These are phyloP conservation scores for Biston betularia DNA, from an alignment of 2,888 invertebrate genomes.

Conservation along the genomic window DNA sequence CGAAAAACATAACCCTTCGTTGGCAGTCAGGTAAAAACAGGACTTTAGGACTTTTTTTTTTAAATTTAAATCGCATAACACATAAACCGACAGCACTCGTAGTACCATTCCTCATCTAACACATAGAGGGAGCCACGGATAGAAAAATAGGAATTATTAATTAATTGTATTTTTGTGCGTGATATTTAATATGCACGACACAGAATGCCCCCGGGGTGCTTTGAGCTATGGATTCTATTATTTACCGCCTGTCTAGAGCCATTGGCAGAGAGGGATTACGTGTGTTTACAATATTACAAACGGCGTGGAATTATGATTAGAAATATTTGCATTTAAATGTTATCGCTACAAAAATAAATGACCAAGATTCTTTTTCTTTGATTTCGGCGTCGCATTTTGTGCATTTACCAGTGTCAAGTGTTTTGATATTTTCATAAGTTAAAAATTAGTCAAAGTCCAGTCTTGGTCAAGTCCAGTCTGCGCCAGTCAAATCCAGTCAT, in stretches of 20 bases:
- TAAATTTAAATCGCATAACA: not conserved
- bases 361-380: no score
- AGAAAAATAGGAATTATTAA: constrained; percentile 77
- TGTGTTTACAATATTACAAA: constrained; percentile 30
- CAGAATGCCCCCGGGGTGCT: constrained; percentile 38
- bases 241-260: constrained; percentile 33
- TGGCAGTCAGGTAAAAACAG: no score
- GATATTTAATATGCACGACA: constrained; percentile 75
- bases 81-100: not conserved
- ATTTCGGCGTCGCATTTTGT: no score
- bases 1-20: no score
- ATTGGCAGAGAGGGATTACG: constrained; percentile 39
- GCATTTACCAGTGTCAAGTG: no score
- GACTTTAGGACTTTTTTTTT: no score
- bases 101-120: constrained; percentile 30
- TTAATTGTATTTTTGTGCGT: constrained; percentile 79
- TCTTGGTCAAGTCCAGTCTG: no score
- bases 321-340: constrained; percentile 1
- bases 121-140: constrained; percentile 55
- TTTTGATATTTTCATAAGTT: no score
- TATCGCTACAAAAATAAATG: not conserved
- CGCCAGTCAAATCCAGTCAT: no score
- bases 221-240: constrained; percentile 43
- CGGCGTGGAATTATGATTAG: constrained; percentile 38
- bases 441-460: no score